Conservation (phyloP, 2,113 vertebrate genomes). For the Antechinus stuartii region DNA sequence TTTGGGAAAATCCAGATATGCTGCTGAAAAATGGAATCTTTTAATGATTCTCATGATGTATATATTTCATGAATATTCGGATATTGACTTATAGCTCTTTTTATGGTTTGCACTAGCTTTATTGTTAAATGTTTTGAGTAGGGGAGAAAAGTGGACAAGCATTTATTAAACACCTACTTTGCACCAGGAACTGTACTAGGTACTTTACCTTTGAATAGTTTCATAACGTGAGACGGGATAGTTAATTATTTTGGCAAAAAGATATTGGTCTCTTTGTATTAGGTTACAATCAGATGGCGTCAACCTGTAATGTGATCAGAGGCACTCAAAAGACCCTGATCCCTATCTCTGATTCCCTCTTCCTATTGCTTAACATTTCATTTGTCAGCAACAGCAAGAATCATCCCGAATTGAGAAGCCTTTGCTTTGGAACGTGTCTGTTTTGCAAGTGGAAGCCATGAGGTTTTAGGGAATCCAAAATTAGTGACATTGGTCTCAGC, state of each 20-base stretch:
- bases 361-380: constrained; percentile 10
- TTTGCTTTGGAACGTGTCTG: constrained; percentile 3
- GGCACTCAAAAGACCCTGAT: not conserved
- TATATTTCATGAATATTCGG: not conserved
- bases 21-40: not conserved
- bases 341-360: not conserved
- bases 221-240: not conserved
- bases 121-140: not conserved
- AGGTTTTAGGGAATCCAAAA: not conserved
- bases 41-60: not conserved
- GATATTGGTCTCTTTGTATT: not conserved
- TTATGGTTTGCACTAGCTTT: not conserved
- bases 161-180: not conserved
- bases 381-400: not conserved
- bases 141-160: not conserved
- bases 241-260: not conserved
- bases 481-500: not conserved
- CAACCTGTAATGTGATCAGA: not conserved
- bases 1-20: not conserved
- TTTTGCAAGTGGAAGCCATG: not conserved
- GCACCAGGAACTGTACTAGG: not conserved
- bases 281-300: constrained; percentile 7
- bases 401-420: constrained; percentile 29
- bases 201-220: constrained; percentile 4
- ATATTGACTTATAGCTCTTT: not conserved